These are phyloP conservation scores for Neolamprologus cancellatus DNA, from an alignment of 2,113 vertebrate species.

Conservation along the genomic window DNA sequence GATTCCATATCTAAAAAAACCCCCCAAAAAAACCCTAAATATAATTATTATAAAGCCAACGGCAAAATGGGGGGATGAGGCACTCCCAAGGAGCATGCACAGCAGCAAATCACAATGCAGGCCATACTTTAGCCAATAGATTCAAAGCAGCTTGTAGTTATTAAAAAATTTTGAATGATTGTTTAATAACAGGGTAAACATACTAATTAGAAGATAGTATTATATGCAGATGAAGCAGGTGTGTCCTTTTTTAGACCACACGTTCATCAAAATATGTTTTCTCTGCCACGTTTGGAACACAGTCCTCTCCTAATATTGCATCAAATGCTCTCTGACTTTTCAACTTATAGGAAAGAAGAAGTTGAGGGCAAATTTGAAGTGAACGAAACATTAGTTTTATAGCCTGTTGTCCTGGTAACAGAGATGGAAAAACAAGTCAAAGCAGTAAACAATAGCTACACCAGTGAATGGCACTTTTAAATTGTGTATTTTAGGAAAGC, in stretches of 20 bases:
- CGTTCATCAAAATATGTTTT: background rate
- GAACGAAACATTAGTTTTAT: conserved; percentile 23
- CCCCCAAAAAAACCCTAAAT: background rate
- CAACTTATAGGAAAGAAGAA: conserved; percentile 13
- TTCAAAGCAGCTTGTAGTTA: background rate
- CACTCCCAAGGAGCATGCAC: background rate
- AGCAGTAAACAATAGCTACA: conserved; percentile 1
- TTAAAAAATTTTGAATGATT: background rate
- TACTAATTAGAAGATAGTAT: background rate
- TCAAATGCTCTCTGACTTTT: conserved; percentile 12
- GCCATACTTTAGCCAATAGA: background rate
- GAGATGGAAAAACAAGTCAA: background rate
- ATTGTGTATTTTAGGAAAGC: background rate
- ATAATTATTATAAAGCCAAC: conserved; percentile 4
- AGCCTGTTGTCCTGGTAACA: conserved; percentile 52
- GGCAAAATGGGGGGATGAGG: background rate
- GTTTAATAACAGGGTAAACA: background rate
- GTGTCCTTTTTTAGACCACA: background rate
- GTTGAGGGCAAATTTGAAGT: conserved; percentile 10
- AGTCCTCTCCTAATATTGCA: background rate
- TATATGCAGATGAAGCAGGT: background rate
- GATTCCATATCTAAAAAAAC: conserved; percentile 21
- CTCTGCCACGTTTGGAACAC: background rate
- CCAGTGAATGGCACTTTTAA: background rate
- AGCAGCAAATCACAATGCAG: background rate